Base-by-base conservation (phyloP, 2,888 invertebrate species). In the Troglohyphantes excavatus region DNA sequence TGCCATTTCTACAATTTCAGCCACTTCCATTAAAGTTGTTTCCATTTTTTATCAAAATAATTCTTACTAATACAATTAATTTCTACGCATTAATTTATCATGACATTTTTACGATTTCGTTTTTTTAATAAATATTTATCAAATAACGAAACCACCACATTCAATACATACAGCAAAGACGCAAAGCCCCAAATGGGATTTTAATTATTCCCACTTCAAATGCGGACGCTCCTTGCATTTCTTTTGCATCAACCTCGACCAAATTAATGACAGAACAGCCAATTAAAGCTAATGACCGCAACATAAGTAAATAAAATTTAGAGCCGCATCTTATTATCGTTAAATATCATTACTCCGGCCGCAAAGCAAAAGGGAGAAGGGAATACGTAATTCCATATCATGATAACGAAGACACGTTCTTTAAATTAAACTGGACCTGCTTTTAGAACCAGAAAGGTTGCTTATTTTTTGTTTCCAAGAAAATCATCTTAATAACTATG, bases 221-320 rank as follows among this genome's bases (percentile, higher is more conserved):
- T 13, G 23, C n/a, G 61, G 17, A 19, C 5, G 11, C 21, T 67
- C 67, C 27, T 79, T 9, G 39, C 27, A 39, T 70, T 70, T 59
- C 59, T 70, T 70, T 29, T 70, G 1, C 63, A 43, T 82, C 33
- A 19, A 53, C 84, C 75, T 67, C 65, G 65, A 84, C 75, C 29
- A 53, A 84, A 84, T 75, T 84, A 84, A 76, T 75, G 67, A 75
- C 29, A 63, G 27, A 75, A 76, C 84, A 75, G 59, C 84, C 75
- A 75, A 75, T 84, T 84, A 70, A 75, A 84, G 65, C 46, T 84
- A 84, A 84, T 84, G 84, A 67, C 84, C 75, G 21, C 70, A 68
- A 68, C 76, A 86, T 68, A 86, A 75, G 75, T 72, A 84, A 84
- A 84, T 75, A 53, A 67, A 53, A 67, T 75, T 63, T 61, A 27